A percentile compares a stretch with the other conserved stretches of the same genome.
phyloP scores from a whole-genome alignment of 2,113 vertebrate species.

The Peromyscus californicus region DNA sequence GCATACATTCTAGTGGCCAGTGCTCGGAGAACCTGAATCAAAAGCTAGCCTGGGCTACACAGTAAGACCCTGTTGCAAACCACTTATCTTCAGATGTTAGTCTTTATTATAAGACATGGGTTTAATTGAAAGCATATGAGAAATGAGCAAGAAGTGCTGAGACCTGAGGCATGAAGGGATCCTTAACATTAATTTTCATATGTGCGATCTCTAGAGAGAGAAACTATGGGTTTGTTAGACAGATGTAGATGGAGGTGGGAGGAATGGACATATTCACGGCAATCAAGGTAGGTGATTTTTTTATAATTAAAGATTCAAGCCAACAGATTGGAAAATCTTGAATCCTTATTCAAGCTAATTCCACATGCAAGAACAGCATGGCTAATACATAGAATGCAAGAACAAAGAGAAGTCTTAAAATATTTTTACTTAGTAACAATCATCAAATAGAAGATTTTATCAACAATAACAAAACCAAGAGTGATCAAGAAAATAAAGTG shows the following conservation, averaged over 20 bases:
- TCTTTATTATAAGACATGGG: neutral
- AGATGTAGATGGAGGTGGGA: neutral
- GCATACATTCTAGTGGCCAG: neutral
- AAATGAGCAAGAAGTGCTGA: neutral
- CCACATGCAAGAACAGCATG: too few relatives aligned
- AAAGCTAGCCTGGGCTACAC: neutral
- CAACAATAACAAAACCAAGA: neutral
- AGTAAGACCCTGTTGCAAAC: neutral
- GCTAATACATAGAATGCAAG: neutral
- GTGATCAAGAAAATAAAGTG: neutral
- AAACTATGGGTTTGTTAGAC: neutral
- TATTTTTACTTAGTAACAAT: neutral
- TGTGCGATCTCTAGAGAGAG: neutral
- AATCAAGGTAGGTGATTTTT: neutral
- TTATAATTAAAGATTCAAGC: neutral
- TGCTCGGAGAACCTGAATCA: neutral
- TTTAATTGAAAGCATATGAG: neutral
- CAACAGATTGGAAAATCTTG: neutral
- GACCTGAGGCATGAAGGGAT: neutral
- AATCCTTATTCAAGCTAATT: neutral
- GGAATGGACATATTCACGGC: neutral
- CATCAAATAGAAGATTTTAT: neutral
- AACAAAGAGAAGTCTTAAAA: neutral
- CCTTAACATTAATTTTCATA: neutral
- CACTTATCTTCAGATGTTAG: too few relatives aligned